Base-by-base conservation (phyloP, 2,797 vertebrate genomes). In the Spea hammondii region DNA sequence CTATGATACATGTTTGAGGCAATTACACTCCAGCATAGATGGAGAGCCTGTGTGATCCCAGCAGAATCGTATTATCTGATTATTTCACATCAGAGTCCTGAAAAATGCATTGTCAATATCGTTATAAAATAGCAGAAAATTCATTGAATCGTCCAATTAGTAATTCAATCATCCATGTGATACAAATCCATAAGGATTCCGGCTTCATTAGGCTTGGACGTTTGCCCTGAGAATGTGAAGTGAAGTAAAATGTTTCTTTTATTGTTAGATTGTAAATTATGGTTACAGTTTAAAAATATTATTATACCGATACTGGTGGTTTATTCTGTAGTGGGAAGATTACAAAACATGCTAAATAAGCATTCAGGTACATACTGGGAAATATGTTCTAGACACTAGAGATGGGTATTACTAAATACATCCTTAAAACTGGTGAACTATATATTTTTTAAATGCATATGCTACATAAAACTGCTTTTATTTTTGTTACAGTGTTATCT, bases 151-250 rank as follows among this genome's bases (percentile, higher is more conserved):
- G 68, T 70, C 46, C 32, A 62, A 67, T 77, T 77, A 70, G 54
- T 54, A 62, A 62, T 44, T 50, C 66, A 77, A 62, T 70, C 75
- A 49, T 70, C 75, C 67, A 60, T 70, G 50, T 14, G 55, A 77
- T 14, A 62, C 47, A 64, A 64, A 64, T 64, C 72, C 14, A 64
- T 74, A 64, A 32, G 72, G 14, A 65, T 17, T 57, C 13, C 32
- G 7, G 48, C 55, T 60, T 77, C 57, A 69, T 51, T 77, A 70
- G 47, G 32, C n/a, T 77, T 49, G 65, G 54, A 50, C 48, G 51
- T 46, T 57, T 67, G n/a, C 13, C n/a, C 50, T 48, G 46, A 64
- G 47, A 51, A 69, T n/a, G 55, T 1, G 55, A 5, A 2, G 55
- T 5, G 55, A 5, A 10, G 55, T 59, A 59, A 59, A 12, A 62